These are phyloP conservation scores for Drosophila neocordata DNA, from an alignment of 1,140 invertebrate species.

Conservation along the genomic window DNA sequence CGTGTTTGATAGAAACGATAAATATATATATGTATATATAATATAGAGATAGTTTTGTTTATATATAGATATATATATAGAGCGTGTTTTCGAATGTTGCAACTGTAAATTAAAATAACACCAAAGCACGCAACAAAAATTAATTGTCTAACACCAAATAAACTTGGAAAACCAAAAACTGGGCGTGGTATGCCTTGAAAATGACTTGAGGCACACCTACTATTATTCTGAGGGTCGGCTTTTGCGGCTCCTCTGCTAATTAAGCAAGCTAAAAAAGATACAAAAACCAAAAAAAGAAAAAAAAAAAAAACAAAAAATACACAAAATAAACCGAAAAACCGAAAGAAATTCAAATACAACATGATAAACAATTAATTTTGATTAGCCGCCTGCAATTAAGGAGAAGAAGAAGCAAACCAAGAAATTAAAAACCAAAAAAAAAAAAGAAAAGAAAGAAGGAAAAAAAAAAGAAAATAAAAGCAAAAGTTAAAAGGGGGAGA, in stretches of 20 bases:
- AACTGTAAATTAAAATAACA: conserved; percentile 81
- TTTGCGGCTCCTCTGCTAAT: conserved; percentile 67
- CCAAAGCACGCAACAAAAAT: conserved; percentile 79
- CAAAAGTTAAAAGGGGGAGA: neutral
- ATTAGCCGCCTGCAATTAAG: conserved; percentile 76
- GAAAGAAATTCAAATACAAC: conserved; percentile 78
- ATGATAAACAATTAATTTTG: conserved; percentile 82
- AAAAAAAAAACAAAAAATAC: conserved; percentile 10
- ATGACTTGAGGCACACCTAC: conserved; percentile 61
- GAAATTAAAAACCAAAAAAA: no score
- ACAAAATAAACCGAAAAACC: conserved; percentile 46
- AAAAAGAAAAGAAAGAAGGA: neutral
- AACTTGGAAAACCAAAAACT: conserved; percentile 52
- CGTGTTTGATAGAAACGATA: conserved; percentile 14
- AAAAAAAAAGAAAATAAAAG: conserved; percentile 12
- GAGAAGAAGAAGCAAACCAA: neutral
- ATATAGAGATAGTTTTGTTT: conserved; percentile 24
- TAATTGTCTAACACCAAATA: conserved; percentile 83
- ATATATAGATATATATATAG: conserved; percentile 20
- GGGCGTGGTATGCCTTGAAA: conserved; percentile 24
- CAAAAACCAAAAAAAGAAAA: no score
- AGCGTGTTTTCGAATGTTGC: conserved; percentile 57
- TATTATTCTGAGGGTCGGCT: conserved; percentile 35
- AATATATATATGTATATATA: conserved; percentile 31
- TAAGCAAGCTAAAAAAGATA: conserved; percentile 45